Base-by-base conservation (phyloP, 2,797 vertebrate genomes). In the Dryobates pubescens region DNA sequence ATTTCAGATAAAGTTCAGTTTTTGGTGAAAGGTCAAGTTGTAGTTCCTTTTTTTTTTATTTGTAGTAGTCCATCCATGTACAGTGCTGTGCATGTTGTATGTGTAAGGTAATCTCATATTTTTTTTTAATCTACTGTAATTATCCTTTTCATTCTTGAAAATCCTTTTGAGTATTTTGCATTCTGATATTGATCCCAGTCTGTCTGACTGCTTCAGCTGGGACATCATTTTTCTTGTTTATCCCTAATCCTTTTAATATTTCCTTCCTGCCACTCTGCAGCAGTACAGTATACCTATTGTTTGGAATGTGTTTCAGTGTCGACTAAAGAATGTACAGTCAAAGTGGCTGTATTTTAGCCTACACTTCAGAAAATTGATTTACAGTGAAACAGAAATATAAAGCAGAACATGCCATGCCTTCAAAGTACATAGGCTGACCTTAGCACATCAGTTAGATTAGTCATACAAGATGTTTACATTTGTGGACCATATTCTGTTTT, bases 161-260 rank as follows among this genome's bases (percentile, higher is more conserved):
- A 96, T 94, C 96, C 96, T 93, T 94, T 95, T 9, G 76, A 74
- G 81, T 80, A 93, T 96, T 96, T 96, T 93, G 93, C 96, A 96
- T 97, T 97, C 94, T 59, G 1, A 1, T 95, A 97, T 95, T 88
- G 73, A 94, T 97, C 93, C 94, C 93, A 89, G 95, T 97, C 96
- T 96, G 96, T 95, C 96, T 96, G 95, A 94, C 89, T 88, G 94
- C 91, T 95, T 95, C 83, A 94, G 96, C 96, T 96, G 77, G 85
- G 89, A 96, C 96, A 96, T 96, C 96, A 96, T 96, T 97, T 97
- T 97, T 96, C 96, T 97, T 97, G 91, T 96, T 96, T 96, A 96
- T 91, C 90, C 47, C 92, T 97, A 97, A 97, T 97, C 96, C 95
- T 94, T 95, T 84, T 96, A 94, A 95, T 97, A 96, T 97, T 97